Evolutionary conservation across 2,888 invertebrate species (phyloP).

Genomic region (Dinocampus coccinellae): DNA sequence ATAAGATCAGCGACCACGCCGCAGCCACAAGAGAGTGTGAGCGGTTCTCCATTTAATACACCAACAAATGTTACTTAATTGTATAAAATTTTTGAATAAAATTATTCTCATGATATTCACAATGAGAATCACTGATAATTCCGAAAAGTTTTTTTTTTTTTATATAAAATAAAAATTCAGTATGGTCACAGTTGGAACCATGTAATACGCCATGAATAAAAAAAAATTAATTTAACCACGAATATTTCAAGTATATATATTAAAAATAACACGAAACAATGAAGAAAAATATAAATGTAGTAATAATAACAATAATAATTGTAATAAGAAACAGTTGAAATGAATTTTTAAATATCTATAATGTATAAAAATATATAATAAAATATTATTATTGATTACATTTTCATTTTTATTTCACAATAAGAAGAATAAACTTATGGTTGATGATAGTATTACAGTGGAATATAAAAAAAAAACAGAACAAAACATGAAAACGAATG

Average conservation of each 20-base stretch:
- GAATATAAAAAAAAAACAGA: conserved; percentile 8
- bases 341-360: not conserved
- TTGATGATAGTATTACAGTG: not conserved
- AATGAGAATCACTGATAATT: conserved; percentile 8
- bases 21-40: not conserved
- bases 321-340: not conserved
- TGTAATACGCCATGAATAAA: conserved; percentile 19
- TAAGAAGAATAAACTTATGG: not conserved
- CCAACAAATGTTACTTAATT: not conserved
- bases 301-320: not conserved
- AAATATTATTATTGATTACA: too few relatives aligned
- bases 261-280: conserved; percentile 52
- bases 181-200: conserved; percentile 13
- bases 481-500: conserved; percentile 21
- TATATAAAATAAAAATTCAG: conserved; percentile 4
- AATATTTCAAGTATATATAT: conserved; percentile 22
- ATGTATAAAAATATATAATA: too few relatives aligned
- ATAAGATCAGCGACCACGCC: conserved; percentile 9
- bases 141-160: conserved; percentile 3
- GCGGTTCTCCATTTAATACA: conserved; percentile 11
- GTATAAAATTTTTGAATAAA: not conserved
- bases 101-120: not conserved
- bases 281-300: conserved; percentile 44
- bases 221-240: conserved; percentile 8
- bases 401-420: too few relatives aligned